A percentile compares a stretch with the other conserved stretches of the same genome.
Evolutionary conservation across 2,888 invertebrate species (phyloP).

Genomic region (Epsilonema sp.): DNA sequence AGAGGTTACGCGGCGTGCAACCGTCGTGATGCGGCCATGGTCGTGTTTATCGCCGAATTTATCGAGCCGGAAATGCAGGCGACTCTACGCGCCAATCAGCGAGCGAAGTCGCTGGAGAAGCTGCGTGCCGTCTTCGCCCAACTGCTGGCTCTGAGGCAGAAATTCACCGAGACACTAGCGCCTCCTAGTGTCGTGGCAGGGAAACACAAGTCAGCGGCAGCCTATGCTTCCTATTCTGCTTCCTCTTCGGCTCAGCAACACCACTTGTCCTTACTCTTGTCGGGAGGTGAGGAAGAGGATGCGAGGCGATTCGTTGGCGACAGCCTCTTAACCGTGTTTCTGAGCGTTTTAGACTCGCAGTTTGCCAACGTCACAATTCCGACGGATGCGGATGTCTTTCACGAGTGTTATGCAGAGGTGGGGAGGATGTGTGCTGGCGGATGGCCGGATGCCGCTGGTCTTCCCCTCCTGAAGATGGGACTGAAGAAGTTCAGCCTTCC

Average conservation of each 20-base stretch:
- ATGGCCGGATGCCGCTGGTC: neutral
- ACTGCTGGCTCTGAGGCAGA: neutral
- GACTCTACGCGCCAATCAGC: neutral
- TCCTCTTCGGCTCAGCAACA: neutral
- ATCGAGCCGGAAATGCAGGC: neutral
- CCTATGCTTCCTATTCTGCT: no score
- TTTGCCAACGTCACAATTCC: slow-evolving; percentile 16
- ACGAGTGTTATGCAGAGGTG: slow-evolving; percentile 13
- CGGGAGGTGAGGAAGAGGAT: neutral
- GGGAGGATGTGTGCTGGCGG: slow-evolving; percentile 1
- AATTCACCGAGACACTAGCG: neutral
- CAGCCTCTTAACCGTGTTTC: slow-evolving; percentile 2
- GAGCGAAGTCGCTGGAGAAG: slow-evolving; percentile 11
- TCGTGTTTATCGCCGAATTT: slow-evolving; percentile 3
- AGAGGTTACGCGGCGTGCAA: neutral
- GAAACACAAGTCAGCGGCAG: no score
- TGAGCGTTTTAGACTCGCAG: slow-evolving; percentile 13
- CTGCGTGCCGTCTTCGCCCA: slow-evolving; percentile 11
- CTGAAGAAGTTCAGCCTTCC: slow-evolving; percentile 17
- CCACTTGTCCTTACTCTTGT: no score
- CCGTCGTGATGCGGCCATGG: slow-evolving; percentile 1
- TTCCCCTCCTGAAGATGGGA: slow-evolving; percentile 2
- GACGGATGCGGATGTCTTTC: slow-evolving; percentile 17
- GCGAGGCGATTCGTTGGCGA: slow-evolving; percentile 3
- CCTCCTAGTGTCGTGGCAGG: no score